A percentile compares a stretch with the other conserved stretches of the same genome.
These are phyloP conservation scores for Carlito syrichta DNA, from an alignment of 2,113 vertebrate genomes.

Conservation along the genomic window DNA sequence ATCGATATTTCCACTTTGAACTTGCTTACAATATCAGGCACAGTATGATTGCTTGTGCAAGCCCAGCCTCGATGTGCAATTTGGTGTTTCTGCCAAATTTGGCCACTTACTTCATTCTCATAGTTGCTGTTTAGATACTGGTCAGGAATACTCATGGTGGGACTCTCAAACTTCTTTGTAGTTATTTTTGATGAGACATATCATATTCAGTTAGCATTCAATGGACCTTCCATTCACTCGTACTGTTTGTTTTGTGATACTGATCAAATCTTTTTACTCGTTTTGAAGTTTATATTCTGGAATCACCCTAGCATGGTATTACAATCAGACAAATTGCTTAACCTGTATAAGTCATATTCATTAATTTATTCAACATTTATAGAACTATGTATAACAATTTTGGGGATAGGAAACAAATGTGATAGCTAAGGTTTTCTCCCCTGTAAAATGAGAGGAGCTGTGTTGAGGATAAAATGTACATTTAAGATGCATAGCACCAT, in stretches of 20 bases:
- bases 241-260: constrained; percentile 1
- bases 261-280: not conserved
- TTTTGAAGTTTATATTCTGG: constrained; percentile 36
- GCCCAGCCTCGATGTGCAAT: not conserved
- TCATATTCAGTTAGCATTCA: not conserved
- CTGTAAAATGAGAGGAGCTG: constrained; percentile 40
- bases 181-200: not conserved
- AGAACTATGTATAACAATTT: constrained; percentile 1
- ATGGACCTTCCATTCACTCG: not conserved
- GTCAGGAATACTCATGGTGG: not conserved
- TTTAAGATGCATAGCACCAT: not conserved
- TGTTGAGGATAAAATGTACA: constrained; percentile 26
- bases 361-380: constrained; percentile 46
- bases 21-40: constrained; percentile 7
- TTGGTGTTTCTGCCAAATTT: constrained; percentile 30
- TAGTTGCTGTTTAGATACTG: not conserved
- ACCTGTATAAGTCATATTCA: constrained; percentile 16
- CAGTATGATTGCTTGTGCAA: constrained; percentile 9
- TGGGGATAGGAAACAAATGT: constrained; percentile 16
- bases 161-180: not conserved
- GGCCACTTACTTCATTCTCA: constrained; percentile 22
- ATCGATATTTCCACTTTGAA: constrained; percentile 35
- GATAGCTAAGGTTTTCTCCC: constrained; percentile 12
- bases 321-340: constrained; percentile 38
- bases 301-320: constrained; percentile 32